A percentile compares a stretch with the other conserved stretches of the same genome.
phyloP scores from a whole-genome alignment of 2,113 vertebrate genomes.

The Antennarius striatus region DNA sequence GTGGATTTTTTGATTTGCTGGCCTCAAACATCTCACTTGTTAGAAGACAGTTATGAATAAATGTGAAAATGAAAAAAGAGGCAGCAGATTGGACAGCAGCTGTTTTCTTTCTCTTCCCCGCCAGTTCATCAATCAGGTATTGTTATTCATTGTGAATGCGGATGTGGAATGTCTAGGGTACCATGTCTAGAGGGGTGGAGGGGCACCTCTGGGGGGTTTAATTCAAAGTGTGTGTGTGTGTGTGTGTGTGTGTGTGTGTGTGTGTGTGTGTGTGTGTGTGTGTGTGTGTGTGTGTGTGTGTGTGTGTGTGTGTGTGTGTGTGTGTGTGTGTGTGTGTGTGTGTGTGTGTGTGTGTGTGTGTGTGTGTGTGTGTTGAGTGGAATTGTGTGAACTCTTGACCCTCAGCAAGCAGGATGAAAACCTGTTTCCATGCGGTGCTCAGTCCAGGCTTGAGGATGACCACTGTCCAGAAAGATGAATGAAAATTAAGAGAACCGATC shows the following conservation, averaged over 20 bases:
- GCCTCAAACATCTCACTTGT: neutral
- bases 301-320: neutral
- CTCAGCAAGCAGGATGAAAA: constrained; percentile 38
- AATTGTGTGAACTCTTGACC: constrained; percentile 57
- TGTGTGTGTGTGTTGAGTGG: neutral
- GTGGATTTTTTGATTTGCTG: constrained; percentile 25
- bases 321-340: neutral
- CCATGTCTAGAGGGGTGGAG: constrained; percentile 2
- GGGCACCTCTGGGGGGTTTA: constrained; percentile 1
- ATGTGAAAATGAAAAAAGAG: neutral
- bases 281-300: neutral
- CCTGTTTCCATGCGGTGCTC: constrained; percentile 22
- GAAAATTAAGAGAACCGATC: constrained; percentile 22
- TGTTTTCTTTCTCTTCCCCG: constrained; percentile 37
- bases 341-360: neutral
- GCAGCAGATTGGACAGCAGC: constrained; percentile 33
- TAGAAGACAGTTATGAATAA: constrained; percentile 8
- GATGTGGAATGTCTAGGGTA: constrained; percentile 39
- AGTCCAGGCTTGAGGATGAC: constrained; percentile 28
- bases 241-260: too few relatives aligned
- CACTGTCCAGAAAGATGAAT: constrained; percentile 59
- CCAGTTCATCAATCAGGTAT: constrained; percentile 52
- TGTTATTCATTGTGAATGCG: constrained; percentile 50
- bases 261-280: too few relatives aligned
- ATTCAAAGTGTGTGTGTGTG: too few relatives aligned